Evolutionary conservation across 2,888 invertebrate species (phyloP).

Genomic region (Cremastinae sp.): DNA sequence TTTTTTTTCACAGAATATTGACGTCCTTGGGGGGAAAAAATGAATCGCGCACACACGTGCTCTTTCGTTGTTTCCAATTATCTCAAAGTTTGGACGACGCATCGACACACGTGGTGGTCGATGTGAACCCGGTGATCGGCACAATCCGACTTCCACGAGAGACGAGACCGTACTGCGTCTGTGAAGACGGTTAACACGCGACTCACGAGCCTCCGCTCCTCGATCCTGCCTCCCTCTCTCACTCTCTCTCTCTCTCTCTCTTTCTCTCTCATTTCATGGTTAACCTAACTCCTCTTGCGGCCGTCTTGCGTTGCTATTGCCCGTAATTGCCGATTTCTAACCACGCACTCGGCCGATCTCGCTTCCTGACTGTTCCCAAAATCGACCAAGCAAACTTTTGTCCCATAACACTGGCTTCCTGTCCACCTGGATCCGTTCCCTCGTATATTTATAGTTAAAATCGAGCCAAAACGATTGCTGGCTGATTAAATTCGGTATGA

Average conservation of each 20-base stretch:
- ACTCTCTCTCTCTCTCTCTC: slow-evolving; percentile 39
- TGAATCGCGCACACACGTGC: no score
- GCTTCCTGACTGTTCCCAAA: no score
- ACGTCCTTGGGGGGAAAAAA: no score
- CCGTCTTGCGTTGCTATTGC: slow-evolving; percentile 55
- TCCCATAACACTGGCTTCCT: no score
- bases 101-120: slow-evolving; percentile 62
- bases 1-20: no score
- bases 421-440: no score
- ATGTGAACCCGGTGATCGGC: slow-evolving; percentile 65
- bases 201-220: slow-evolving; percentile 63
- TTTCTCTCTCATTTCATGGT: no score
- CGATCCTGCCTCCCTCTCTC: slow-evolving; percentile 48
- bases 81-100: slow-evolving; percentile 37
- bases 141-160: slow-evolving; percentile 78
- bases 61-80: not conserved
- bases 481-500: no score
- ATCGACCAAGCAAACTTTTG: no score
- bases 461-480: no score
- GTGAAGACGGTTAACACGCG: slow-evolving; percentile 75
- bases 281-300: slow-evolving; percentile 30
- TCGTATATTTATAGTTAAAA: no score
- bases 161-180: slow-evolving; percentile 77
- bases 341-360: no score
- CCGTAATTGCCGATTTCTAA: slow-evolving; percentile 63